These are phyloP conservation scores for Tenualosa thibaudeaui DNA, from an alignment of 2,797 vertebrate species.

Conservation along the genomic window DNA sequence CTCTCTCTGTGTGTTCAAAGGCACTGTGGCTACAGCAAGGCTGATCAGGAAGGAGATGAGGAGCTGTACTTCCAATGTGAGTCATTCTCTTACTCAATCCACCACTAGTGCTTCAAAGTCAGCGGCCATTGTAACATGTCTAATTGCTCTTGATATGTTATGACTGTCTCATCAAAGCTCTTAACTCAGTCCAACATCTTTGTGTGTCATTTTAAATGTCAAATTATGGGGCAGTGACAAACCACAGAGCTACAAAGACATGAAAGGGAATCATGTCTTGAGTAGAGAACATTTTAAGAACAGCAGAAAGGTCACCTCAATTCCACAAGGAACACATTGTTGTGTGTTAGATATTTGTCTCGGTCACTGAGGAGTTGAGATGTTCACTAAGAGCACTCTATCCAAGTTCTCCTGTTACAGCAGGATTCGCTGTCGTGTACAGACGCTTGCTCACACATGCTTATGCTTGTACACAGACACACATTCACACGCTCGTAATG, in stretches of 20 bases:
- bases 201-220: constrained; percentile 8
- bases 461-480: neutral
- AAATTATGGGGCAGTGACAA: neutral
- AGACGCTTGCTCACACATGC: constrained; percentile 4
- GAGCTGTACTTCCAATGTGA: constrained; percentile 99
- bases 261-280: neutral
- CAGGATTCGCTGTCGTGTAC: neutral
- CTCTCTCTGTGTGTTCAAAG: constrained; percentile 63
- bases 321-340: neutral
- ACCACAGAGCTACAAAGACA: neutral
- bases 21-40: constrained; percentile 99
- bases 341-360: neutral
- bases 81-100: constrained; percentile 67
- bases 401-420: neutral
- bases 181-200: neutral
- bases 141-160: neutral
- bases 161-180: neutral
- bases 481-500: constrained; percentile 65
- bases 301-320: neutral
- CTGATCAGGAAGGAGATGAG: constrained; percentile 98
- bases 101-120: neutral
- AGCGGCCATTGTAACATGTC: neutral
- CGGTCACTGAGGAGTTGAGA: neutral
- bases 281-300: neutral
- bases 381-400: neutral